These are phyloP conservation scores for Orussus abietinus DNA, from an alignment of 1,140 invertebrate genomes.

Conservation along the genomic window DNA sequence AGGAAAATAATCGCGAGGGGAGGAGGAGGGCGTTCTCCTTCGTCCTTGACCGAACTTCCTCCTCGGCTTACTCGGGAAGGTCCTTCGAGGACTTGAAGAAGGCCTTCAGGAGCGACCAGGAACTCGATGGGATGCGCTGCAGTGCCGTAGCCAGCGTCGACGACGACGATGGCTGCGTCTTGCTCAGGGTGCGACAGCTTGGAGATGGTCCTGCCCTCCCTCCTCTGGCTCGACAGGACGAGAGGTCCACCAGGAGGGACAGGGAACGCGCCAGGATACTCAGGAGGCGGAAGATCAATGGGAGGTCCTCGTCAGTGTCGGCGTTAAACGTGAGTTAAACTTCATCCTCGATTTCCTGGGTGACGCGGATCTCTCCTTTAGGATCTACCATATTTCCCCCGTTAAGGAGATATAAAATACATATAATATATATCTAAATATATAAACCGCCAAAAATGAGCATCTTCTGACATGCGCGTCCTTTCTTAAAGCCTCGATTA, in stretches of 20 bases:
- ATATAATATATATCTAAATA: no score
- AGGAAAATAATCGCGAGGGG: no score
- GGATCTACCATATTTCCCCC: no score
- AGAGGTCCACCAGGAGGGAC: slow-evolving; percentile 44
- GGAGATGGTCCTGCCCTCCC: slow-evolving; percentile 24
- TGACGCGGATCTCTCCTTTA: no score
- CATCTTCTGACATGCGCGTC: no score
- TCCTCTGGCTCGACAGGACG: slow-evolving; percentile 27
- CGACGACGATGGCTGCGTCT: slow-evolving; percentile 34
- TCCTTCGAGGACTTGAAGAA: slow-evolving; percentile 21
- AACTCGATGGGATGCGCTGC: slow-evolving; percentile 33
- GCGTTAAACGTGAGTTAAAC: slow-evolving; percentile 44
- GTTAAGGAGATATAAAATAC: no score
- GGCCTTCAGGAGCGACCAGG: slow-evolving; percentile 6
- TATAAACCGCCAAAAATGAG: no score
- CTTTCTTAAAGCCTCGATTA: no score
- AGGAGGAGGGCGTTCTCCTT: not conserved
- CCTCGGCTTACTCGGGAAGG: slow-evolving; percentile 14
- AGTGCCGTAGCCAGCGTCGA: slow-evolving; percentile 29
- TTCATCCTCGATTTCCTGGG: no score
- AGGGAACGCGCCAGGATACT: slow-evolving; percentile 42
- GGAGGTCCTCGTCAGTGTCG: slow-evolving; percentile 45
- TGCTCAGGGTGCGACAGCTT: slow-evolving; percentile 38
- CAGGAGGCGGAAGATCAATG: slow-evolving; percentile 39
- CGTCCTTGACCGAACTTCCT: slow-evolving; percentile 12